Conservation (phyloP, 2,797 vertebrate species). For the Nothura maculosa region DNA sequence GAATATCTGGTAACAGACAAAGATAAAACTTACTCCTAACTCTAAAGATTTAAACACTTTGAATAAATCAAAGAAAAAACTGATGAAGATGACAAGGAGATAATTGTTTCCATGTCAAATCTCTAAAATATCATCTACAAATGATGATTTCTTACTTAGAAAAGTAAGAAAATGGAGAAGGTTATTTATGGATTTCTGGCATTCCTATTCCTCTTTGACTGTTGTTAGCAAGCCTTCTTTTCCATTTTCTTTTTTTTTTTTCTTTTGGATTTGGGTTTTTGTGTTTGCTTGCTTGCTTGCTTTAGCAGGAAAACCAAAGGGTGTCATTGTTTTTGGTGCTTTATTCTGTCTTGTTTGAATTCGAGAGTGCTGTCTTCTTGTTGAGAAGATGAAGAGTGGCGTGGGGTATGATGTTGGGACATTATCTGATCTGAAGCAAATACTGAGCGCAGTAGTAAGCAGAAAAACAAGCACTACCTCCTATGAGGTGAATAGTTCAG, state of each 20-base stretch:
- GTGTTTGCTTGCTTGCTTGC: background rate
- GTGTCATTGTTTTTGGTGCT: background rate
- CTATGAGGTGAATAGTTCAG: constrained; percentile 86
- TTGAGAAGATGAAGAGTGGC: background rate
- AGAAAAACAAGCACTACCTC: constrained; percentile 45
- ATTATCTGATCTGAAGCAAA: constrained; percentile 17
- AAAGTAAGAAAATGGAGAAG: background rate
- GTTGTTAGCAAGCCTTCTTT: background rate
- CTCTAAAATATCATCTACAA: background rate
- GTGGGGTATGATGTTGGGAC: background rate
- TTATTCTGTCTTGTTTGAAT: background rate
- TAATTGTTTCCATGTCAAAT: background rate
- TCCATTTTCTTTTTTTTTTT: no score
- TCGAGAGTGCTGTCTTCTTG: background rate
- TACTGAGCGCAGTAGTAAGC: background rate
- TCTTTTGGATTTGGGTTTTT: no score
- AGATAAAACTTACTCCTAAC: background rate
- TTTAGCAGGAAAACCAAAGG: background rate
- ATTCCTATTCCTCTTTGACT: background rate
- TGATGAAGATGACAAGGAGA: background rate
- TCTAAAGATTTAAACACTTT: background rate
- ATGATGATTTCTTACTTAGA: background rate
- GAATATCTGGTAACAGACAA: background rate
- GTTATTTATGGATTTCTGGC: background rate
- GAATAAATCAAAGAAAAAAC: background rate